A percentile compares a stretch with the other conserved stretches of the same genome.
These are phyloP conservation scores for Melanerpes aurifrons DNA, from an alignment of 2,113 vertebrate species.

Conservation along the genomic window DNA sequence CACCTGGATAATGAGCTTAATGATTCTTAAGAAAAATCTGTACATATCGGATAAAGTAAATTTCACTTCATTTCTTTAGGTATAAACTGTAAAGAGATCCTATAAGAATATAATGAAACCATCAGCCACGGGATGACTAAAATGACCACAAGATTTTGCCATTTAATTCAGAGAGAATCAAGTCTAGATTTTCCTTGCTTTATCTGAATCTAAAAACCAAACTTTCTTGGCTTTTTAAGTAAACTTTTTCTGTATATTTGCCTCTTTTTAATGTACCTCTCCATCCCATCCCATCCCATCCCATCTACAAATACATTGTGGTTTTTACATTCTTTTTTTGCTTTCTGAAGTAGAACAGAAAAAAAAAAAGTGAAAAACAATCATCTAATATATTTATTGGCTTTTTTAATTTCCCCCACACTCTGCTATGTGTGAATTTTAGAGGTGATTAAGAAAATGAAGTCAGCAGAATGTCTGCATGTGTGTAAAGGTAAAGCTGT, in stretches of 20 bases:
- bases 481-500: neutral
- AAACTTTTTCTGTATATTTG: neutral
- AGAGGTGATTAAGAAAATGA: neutral
- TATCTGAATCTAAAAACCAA: neutral
- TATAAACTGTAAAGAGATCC: neutral
- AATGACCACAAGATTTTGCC: neutral
- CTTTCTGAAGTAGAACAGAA: neutral
- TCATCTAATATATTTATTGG: neutral
- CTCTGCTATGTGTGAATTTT: neutral
- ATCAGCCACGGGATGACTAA: neutral
- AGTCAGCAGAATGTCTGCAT: neutral
- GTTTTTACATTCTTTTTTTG: neutral
- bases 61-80: neutral
- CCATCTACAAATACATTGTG: neutral
- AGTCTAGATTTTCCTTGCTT: neutral
- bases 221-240: neutral
- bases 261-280: neutral
- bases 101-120: neutral
- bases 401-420: neutral
- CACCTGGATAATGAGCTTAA: constrained; percentile 20
- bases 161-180: neutral
- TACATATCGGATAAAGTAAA: neutral
- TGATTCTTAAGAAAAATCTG: neutral
- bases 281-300: neutral
- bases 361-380: neutral